Evolutionary conservation across 2,888 invertebrate genomes (phyloP).

Genomic region (Drosophila merina): DNA sequence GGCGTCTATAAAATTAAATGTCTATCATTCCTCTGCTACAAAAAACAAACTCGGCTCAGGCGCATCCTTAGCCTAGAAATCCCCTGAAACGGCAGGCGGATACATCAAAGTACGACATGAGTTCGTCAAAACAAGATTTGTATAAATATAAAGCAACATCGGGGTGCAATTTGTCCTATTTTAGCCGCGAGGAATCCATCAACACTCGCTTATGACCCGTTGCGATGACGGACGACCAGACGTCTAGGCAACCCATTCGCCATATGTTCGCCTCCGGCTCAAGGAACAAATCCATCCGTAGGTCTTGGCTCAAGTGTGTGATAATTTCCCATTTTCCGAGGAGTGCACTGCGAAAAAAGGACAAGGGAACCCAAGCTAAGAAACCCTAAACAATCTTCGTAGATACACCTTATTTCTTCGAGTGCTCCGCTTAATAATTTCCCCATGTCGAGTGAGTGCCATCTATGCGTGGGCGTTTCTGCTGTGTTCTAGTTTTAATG

Average conservation of each 20-base stretch:
- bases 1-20: not conserved
- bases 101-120: slow-evolving; percentile 65
- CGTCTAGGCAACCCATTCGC: slow-evolving; percentile 35
- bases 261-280: slow-evolving; percentile 63
- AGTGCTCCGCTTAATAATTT: slow-evolving; percentile 57
- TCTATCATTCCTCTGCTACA: not conserved
- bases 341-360: slow-evolving; percentile 1
- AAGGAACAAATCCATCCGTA: slow-evolving; percentile 33
- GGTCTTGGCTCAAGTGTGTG: slow-evolving; percentile 45
- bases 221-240: slow-evolving; percentile 51
- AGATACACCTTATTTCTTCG: not conserved
- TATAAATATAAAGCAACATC: slow-evolving; percentile 35
- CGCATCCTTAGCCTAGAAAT: slow-evolving; percentile 50
- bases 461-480: slow-evolving; percentile 23
- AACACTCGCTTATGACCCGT: slow-evolving; percentile 39
- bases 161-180: slow-evolving; percentile 52
- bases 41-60: slow-evolving; percentile 37
- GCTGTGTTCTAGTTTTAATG: slow-evolving; percentile 74
- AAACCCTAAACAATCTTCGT: too few relatives aligned
- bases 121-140: slow-evolving; percentile 62
- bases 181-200: slow-evolving; percentile 61
- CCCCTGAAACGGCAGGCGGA: slow-evolving; percentile 26
- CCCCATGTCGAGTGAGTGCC: slow-evolving; percentile 28
- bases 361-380: too few relatives aligned
- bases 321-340: slow-evolving; percentile 57